Percentiles rank a stretch among this genome's conserved stretches.
phyloP scores from a whole-genome alignment of 1,140 invertebrate genomes.

The Coptotermes formosanus region DNA sequence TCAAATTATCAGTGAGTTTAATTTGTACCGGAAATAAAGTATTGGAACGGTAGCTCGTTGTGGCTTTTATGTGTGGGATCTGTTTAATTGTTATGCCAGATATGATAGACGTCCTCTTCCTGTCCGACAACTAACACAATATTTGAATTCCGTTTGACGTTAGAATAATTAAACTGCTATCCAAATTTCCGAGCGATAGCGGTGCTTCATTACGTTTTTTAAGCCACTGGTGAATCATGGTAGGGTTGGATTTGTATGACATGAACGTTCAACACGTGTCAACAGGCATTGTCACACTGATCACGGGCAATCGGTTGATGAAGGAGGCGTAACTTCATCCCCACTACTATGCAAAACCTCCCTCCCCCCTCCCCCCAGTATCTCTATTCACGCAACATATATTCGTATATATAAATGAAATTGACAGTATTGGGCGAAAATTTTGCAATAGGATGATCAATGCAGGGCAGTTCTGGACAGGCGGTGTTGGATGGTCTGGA shows the following conservation, averaged over 20 bases:
- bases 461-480: not conserved
- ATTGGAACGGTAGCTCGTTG: too few species aligned
- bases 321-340: not conserved
- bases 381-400: not conserved
- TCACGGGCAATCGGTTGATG: not conserved
- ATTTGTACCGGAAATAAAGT: too few species aligned
- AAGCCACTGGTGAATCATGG: too few species aligned
- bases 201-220: not conserved
- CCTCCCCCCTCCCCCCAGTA: too few species aligned
- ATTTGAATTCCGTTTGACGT: not conserved
- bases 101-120: not conserved
- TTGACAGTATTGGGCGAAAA: slow-evolving; percentile 4
- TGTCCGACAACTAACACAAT: not conserved
- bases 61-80: too few species aligned
- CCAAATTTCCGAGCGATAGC: not conserved
- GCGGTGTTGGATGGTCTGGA: not conserved
- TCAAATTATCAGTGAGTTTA: too few species aligned
- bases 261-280: not conserved
- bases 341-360: too few species aligned
- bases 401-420: not conserved
- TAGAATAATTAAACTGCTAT: not conserved
- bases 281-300: not conserved
- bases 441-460: not conserved
- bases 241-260: not conserved
- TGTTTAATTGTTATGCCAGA: not conserved